These are phyloP conservation scores for Atherinomorus stipes DNA, from an alignment of 2,113 vertebrate genomes.

Conservation along the genomic window DNA sequence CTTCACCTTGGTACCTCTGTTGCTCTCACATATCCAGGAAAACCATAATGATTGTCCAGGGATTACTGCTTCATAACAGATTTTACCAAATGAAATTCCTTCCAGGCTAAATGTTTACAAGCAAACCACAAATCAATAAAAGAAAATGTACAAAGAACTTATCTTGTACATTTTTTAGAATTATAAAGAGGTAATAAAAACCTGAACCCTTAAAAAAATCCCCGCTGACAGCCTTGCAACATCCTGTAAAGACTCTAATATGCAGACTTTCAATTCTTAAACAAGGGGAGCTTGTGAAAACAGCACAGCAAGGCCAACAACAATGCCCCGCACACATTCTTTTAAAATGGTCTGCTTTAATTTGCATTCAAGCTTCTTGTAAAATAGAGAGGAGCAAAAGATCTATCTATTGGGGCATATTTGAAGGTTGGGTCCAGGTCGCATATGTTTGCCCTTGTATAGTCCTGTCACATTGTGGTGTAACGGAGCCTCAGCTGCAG, in stretches of 20 bases:
- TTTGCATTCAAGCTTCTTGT: conserved; percentile 79
- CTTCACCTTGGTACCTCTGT: conserved; percentile 48
- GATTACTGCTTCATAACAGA: conserved; percentile 19
- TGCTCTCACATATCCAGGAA: conserved; percentile 47
- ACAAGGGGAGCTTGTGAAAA: conserved; percentile 51
- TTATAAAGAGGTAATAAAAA: too few relatives aligned
- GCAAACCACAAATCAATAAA: not conserved
- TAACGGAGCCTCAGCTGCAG: conserved; percentile 83
- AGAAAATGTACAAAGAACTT: not conserved
- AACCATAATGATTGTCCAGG: conserved; percentile 50
- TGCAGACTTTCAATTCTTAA: conserved; percentile 60
- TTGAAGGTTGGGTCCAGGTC: conserved; percentile 78
- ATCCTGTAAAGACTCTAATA: conserved; percentile 10
- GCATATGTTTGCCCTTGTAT: conserved; percentile 84
- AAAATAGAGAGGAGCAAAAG: conserved; percentile 62
- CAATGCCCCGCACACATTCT: conserved; percentile 52
- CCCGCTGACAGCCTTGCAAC: conserved; percentile 9
- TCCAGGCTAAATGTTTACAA: not conserved
- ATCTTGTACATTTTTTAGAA: not conserved
- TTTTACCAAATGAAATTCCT: not conserved
- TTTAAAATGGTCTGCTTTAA: conserved; percentile 58
- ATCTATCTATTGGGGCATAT: conserved; percentile 70
- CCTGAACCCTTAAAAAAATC: not conserved
- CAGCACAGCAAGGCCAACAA: conserved; percentile 59
- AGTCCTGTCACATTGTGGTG: conserved; percentile 74